These are phyloP conservation scores for Cynopterus brachyotis DNA, from an alignment of 2,113 vertebrate species.

Conservation along the genomic window DNA sequence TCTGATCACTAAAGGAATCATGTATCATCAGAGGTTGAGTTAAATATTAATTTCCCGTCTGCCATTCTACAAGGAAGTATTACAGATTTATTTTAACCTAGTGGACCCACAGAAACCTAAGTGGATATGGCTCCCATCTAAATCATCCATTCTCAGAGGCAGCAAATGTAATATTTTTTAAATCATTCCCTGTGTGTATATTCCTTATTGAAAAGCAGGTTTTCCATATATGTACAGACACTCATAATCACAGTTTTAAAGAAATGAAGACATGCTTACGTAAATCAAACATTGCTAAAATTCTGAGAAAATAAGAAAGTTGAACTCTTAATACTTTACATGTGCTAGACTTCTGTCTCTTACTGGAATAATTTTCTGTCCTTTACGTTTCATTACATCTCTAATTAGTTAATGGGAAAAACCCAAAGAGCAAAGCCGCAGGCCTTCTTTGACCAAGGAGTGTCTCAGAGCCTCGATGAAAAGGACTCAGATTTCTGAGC, in stretches of 20 bases:
- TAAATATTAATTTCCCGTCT: conserved; percentile 49
- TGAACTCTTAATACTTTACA: not conserved
- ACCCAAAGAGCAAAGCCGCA: not conserved
- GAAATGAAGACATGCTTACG: not conserved
- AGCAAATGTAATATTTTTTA: not conserved
- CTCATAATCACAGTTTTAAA: not conserved
- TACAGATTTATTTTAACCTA: not conserved
- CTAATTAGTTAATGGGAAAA: not conserved
- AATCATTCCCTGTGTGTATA: not conserved
- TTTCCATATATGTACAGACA: not conserved
- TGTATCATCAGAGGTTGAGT: not conserved
- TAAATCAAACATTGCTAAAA: conserved; percentile 31
- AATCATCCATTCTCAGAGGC: not conserved
- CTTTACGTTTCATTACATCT: not conserved
- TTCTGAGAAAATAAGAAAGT: not conserved
- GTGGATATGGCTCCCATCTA: not conserved
- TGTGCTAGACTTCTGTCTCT: not conserved
- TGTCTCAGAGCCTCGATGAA: not conserved
- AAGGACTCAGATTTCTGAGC: not conserved
- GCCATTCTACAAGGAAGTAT: not conserved
- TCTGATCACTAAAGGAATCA: not conserved
- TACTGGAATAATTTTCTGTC: not conserved
- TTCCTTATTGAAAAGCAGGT: not conserved
- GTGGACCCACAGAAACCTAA: not conserved
- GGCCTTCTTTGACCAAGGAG: not conserved